Conservation (phyloP, 2,888 invertebrate genomes). For the Eustalomyia histrio region DNA sequence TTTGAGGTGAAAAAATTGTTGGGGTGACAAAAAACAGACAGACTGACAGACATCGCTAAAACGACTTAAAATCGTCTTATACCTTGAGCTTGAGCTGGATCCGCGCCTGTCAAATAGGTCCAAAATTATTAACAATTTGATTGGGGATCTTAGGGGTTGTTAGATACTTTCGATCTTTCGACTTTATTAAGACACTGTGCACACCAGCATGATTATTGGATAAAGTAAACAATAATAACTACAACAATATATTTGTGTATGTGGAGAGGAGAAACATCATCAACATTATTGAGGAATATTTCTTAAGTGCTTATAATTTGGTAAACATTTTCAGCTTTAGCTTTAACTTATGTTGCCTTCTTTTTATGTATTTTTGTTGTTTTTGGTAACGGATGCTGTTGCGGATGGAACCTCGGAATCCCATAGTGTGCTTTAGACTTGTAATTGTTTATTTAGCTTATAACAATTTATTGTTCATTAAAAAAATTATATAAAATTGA, state of each 20-base stretch:
- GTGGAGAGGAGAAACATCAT: neutral
- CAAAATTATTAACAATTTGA: no score
- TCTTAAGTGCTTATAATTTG: constrained; percentile 47
- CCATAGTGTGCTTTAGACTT: constrained; percentile 20
- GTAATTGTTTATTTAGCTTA: constrained; percentile 40
- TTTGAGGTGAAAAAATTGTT: no score
- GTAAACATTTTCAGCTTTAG: constrained; percentile 40
- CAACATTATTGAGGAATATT: constrained; percentile 18
- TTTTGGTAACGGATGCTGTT: constrained; percentile 22
- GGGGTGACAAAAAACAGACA: no score
- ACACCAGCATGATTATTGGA: neutral
- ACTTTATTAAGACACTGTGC: constrained; percentile 10
- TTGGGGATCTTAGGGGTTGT: no score
- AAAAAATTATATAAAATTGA: neutral
- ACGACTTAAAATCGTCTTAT: no score
- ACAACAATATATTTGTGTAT: neutral
- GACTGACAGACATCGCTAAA: no score
- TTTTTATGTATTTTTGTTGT: neutral
- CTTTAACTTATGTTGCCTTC: constrained; percentile 11
- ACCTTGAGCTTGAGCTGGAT: no score
- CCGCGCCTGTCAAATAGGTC: no score
- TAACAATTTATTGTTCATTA: constrained; percentile 45
- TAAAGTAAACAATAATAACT: constrained; percentile 1
- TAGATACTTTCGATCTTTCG: no score
- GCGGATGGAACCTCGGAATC: constrained; percentile 34